Conservation (phyloP, 1,140 invertebrate genomes). For the Nasonia longicornis region DNA sequence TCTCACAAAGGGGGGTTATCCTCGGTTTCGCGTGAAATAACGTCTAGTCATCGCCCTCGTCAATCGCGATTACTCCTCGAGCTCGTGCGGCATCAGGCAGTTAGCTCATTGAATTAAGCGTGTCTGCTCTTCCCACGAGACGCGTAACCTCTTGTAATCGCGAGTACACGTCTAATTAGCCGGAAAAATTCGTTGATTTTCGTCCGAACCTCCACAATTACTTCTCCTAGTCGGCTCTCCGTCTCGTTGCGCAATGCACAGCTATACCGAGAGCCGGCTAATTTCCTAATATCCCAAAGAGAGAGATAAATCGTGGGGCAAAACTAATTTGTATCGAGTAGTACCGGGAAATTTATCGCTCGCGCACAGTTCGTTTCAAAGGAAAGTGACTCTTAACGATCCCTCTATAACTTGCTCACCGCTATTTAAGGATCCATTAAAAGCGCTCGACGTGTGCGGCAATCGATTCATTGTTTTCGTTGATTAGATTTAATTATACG, state of each 20-base stretch:
- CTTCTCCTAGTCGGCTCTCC: not conserved
- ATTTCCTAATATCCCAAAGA: conserved; percentile 2
- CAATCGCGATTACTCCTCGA: not conserved
- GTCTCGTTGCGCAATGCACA: not conserved
- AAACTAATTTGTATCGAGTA: not conserved
- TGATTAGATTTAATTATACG: not conserved
- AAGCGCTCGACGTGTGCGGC: not conserved
- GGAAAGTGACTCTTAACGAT: conserved; percentile 9
- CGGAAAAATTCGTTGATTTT: not conserved
- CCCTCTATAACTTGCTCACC: no score
- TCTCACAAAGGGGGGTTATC: not conserved
- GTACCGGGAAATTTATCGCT: not conserved
- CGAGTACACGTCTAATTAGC: not conserved
- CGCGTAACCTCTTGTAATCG: not conserved
- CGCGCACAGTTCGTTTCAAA: not conserved
- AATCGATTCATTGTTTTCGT: conserved; percentile 6
- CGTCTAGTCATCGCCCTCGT: not conserved
- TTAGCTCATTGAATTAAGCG: not conserved
- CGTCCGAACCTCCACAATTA: not conserved
- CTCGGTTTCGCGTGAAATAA: conserved; percentile 1
- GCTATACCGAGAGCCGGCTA: not conserved
- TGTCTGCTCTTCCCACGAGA: conserved; percentile 9
- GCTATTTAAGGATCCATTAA: not conserved
- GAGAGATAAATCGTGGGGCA: not conserved
- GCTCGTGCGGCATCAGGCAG: not conserved